Conservation (phyloP, 2,113 vertebrate genomes). For the human (Homo sapiens) region DNA sequence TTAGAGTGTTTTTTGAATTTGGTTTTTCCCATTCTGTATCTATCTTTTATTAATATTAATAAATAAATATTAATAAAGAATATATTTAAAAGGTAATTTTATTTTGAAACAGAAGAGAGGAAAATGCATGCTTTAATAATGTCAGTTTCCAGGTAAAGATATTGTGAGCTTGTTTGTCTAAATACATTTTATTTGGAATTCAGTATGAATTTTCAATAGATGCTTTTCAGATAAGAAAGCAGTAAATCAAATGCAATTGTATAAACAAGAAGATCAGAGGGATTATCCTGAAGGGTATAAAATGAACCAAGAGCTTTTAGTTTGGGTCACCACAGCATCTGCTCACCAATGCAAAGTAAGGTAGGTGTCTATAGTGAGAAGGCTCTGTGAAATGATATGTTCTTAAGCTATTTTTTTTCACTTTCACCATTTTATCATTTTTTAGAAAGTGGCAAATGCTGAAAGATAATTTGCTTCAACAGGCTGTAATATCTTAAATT, state of each 20-base stretch:
- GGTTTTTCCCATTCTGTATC: neutral
- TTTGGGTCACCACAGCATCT: constrained; percentile 76
- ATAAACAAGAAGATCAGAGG: constrained; percentile 86
- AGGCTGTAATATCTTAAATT: neutral
- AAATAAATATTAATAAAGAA: constrained; percentile 52
- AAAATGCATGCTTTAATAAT: constrained; percentile 80
- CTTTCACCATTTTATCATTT: constrained; percentile 19
- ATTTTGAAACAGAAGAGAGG: constrained; percentile 79
- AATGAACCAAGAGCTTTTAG: constrained; percentile 72
- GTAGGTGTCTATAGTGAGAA: constrained; percentile 63
- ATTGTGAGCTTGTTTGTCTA: constrained; percentile 79
- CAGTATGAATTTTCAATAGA: constrained; percentile 87
- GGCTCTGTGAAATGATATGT: constrained; percentile 20
- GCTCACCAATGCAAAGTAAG: constrained; percentile 78
- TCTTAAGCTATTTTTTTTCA: neutral
- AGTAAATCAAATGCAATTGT: constrained; percentile 84
- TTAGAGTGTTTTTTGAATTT: neutral
- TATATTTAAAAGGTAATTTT: constrained; percentile 68
- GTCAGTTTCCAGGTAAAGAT: constrained; percentile 81
- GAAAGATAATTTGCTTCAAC: constrained; percentile 17
- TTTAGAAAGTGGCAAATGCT: constrained; percentile 12
- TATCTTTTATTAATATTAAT: constrained; percentile 33
- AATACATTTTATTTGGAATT: constrained; percentile 83
- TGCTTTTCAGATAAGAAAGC: constrained; percentile 84
- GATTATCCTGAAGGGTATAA: constrained; percentile 86